A percentile compares a stretch with the other conserved stretches of the same genome.
Conservation (phyloP, 2,797 vertebrate genomes). For the Lithobates pipiens region DNA sequence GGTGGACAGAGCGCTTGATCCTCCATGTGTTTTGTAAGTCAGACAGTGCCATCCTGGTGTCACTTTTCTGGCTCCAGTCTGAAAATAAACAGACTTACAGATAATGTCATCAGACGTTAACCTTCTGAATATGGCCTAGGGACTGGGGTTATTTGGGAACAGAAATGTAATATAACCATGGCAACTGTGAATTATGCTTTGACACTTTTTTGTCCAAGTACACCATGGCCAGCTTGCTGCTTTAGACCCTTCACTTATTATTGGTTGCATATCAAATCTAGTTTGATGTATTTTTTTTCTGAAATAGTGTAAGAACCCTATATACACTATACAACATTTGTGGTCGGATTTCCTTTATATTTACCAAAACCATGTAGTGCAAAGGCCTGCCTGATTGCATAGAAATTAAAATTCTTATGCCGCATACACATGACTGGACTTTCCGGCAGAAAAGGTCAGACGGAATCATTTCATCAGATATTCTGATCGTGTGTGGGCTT, state of each 20-base stretch:
- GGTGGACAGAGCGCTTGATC: conserved; percentile 29
- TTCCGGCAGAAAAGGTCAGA: no score
- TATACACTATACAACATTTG: no score
- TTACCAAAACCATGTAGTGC: no score
- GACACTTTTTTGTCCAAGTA: not conserved
- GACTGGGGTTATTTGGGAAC: conserved; percentile 17
- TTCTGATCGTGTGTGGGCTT: no score
- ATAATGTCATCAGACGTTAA: conserved; percentile 36
- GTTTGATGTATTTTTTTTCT: not conserved
- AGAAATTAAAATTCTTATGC: no score
- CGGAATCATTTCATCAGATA: no score
- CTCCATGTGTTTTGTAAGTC: conserved; percentile 41
- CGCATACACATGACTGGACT: no score
- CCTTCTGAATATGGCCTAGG: conserved; percentile 28
- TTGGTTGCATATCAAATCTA: not conserved
- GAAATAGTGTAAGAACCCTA: not conserved
- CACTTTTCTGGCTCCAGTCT: conserved; percentile 57
- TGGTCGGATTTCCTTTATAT: no score
- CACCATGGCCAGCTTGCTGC: not conserved
- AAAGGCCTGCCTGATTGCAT: no score
- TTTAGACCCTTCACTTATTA: not conserved
- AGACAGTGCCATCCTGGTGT: conserved; percentile 39
- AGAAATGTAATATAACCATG: not conserved
- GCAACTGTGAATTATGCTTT: not conserved
- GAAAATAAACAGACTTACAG: conserved; percentile 49